Evolutionary conservation across 2,888 invertebrate species (phyloP).

Genomic region (Marasmarcha lunaedactyla): DNA sequence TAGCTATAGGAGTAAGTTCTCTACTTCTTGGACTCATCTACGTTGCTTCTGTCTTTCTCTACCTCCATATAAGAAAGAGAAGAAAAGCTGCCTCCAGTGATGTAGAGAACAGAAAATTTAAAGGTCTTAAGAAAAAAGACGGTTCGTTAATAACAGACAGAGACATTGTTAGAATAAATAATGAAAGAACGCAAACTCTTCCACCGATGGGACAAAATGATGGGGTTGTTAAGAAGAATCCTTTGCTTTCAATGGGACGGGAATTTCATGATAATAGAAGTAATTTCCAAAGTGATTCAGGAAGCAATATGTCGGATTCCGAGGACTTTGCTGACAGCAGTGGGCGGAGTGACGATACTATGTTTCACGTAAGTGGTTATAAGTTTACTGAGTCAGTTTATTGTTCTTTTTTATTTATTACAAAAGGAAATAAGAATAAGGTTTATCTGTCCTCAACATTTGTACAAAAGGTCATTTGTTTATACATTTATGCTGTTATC

Average conservation of each 20-base stretch:
- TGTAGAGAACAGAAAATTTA: conserved; percentile 44
- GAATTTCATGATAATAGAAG: conserved; percentile 69
- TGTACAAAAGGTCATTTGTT: no score
- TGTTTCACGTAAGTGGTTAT: conserved; percentile 36
- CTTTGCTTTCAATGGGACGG: conserved; percentile 71
- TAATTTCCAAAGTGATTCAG: conserved; percentile 59
- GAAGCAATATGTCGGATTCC: conserved; percentile 74
- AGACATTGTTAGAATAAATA: conserved; percentile 56
- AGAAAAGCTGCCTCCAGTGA: conserved; percentile 61
- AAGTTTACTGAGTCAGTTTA: no score
- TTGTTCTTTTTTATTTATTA: not conserved
- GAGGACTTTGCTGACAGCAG: conserved; percentile 67
- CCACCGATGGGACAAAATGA: conserved; percentile 70
- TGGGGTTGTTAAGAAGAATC: conserved; percentile 84
- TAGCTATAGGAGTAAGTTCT: conserved; percentile 86
- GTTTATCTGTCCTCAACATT: no score
- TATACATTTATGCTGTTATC: no score
- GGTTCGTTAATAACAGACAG: conserved; percentile 50
- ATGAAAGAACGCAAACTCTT: conserved; percentile 45
- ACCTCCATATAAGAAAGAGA: conserved; percentile 80
- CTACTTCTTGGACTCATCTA: conserved; percentile 88
- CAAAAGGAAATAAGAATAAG: conserved; percentile 1
- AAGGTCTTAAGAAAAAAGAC: conserved; percentile 48
- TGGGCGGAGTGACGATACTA: conserved; percentile 37
- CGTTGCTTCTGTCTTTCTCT: conserved; percentile 86